Conservation (phyloP, 2,888 invertebrate species). For the Syritta pipiens region DNA sequence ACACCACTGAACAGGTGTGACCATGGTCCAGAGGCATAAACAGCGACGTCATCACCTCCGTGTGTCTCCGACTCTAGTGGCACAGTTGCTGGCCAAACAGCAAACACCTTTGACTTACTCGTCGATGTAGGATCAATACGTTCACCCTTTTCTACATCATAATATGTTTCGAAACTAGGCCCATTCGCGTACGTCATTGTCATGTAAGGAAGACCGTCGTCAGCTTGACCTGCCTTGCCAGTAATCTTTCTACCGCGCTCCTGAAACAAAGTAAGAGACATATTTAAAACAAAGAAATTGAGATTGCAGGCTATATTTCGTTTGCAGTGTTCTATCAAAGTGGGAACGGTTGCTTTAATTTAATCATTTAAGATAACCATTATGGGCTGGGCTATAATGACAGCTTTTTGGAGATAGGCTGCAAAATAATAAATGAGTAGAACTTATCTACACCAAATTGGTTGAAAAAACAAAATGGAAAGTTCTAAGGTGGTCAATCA, state of each 20-base stretch:
- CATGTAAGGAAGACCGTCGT: slow-evolving; percentile 83
- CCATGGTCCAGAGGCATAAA: slow-evolving; percentile 89
- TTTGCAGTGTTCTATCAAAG: no score
- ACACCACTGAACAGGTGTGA: slow-evolving; percentile 89
- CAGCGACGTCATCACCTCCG: slow-evolving; percentile 89
- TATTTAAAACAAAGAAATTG: no score
- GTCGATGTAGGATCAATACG: slow-evolving; percentile 74
- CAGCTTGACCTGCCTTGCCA: slow-evolving; percentile 75
- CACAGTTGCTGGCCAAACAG: slow-evolving; percentile 83
- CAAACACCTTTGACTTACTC: slow-evolving; percentile 60
- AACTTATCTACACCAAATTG: no score
- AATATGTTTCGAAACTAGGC: slow-evolving; percentile 81
- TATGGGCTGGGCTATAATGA: no score
- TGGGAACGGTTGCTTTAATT: no score
- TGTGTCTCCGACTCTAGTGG: slow-evolving; percentile 82
- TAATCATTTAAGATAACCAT: no score
- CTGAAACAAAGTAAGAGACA: slow-evolving; percentile 64
- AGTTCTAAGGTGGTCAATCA: no score
- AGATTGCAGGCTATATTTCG: no score
- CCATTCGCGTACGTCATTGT: slow-evolving; percentile 89
- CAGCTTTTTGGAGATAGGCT: no score
- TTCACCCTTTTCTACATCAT: slow-evolving; percentile 69
- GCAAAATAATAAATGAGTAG: no score
- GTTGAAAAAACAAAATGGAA: no score
- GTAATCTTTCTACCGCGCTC: slow-evolving; percentile 74